Evolutionary conservation across 2,888 invertebrate species (phyloP).

Genomic region (Thecophora atra): DNA sequence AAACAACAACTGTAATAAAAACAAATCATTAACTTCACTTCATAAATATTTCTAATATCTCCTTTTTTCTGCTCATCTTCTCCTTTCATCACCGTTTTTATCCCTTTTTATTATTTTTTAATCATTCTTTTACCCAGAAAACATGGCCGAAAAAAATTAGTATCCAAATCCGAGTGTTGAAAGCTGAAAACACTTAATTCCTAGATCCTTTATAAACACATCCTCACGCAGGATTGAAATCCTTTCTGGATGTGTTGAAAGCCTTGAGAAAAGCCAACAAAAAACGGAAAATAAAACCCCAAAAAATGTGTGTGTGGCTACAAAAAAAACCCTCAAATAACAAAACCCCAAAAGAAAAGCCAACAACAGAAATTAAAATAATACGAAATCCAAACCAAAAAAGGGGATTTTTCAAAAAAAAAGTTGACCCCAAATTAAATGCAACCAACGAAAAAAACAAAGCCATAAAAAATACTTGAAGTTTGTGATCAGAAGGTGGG

Average conservation of each 20-base stretch:
- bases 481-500: not conserved
- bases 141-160: not conserved
- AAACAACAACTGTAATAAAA: conserved; percentile 12
- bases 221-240: conserved; percentile 13
- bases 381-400: too few relatives aligned
- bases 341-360: not conserved
- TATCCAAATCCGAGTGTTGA: not conserved
- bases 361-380: too few relatives aligned
- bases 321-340: not conserved
- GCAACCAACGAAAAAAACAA: not conserved
- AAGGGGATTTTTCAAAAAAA: too few relatives aligned
- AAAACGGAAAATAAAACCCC: not conserved
- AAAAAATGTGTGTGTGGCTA: not conserved
- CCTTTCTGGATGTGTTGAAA: conserved; percentile 27
- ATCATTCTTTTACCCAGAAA: not conserved
- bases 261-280: conserved; percentile 27
- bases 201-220: conserved; percentile 6
- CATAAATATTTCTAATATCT: not conserved
- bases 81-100: not conserved
- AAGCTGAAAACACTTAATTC: conserved; percentile 22
- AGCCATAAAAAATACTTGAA: not conserved
- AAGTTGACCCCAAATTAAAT: conserved; percentile 2
- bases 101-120: not conserved
- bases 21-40: not conserved
- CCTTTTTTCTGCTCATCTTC: too few relatives aligned